Conservation (phyloP, 2,113 vertebrate species). For the Solea senegalensis region DNA sequence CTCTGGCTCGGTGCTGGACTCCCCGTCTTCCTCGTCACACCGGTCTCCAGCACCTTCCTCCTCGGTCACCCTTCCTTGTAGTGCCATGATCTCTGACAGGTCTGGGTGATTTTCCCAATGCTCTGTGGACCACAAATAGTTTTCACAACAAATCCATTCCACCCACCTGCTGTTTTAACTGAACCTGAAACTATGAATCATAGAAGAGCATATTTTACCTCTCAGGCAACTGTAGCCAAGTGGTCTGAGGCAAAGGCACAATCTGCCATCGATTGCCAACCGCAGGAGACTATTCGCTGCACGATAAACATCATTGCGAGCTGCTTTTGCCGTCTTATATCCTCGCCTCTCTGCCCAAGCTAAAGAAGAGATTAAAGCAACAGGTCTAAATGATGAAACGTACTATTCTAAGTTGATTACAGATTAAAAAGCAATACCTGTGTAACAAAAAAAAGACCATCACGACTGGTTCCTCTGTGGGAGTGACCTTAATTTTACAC, state of each 20-base stretch:
- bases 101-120: conserved; percentile 88
- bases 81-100: conserved; percentile 81
- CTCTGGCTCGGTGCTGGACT: conserved; percentile 88
- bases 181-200: conserved; percentile 5
- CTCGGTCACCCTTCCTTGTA: conserved; percentile 78
- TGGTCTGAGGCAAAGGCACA: conserved; percentile 87
- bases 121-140: conserved; percentile 68
- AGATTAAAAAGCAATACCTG: too few species aligned
- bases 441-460: too few species aligned
- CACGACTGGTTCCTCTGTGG: too few species aligned
- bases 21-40: conserved; percentile 82
- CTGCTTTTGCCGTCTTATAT: conserved; percentile 90
- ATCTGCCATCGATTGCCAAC: conserved; percentile 86
- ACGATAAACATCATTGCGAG: conserved; percentile 89
- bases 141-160: conserved; percentile 1
- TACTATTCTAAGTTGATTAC: too few species aligned
- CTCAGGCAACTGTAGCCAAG: conserved; percentile 84
- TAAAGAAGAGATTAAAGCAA: conserved; percentile 33
- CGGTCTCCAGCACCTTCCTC: conserved; percentile 65
- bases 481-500: too few species aligned
- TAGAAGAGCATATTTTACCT: conserved; percentile 75
- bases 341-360: conserved; percentile 93
- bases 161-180: background rate
- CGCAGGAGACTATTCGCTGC: conserved; percentile 91
- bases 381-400: too few species aligned